Evolutionary conservation across 2,113 vertebrate genomes (phyloP).

Genomic region (Oophaga pumilio): DNA sequence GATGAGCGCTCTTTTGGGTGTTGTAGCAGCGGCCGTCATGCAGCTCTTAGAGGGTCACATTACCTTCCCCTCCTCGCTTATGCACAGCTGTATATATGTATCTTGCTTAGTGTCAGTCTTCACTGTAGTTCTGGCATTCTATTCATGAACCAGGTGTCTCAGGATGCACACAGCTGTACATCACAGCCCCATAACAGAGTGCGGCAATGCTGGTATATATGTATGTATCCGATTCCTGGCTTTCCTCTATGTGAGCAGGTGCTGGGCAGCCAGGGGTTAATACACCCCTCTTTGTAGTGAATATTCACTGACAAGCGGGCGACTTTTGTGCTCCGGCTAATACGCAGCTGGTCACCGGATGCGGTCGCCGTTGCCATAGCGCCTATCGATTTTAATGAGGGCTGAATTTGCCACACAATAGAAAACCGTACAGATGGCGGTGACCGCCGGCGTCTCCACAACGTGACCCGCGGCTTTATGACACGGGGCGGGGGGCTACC

Average conservation of each 20-base stretch:
- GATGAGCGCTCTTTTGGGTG: no score
- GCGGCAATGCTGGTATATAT: no score
- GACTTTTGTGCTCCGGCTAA: not conserved
- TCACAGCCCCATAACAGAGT: not conserved
- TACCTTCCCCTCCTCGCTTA: not conserved
- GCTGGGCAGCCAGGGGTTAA: not conserved
- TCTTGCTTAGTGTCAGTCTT: not conserved
- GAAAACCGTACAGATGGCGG: slow-evolving; percentile 2
- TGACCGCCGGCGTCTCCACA: not conserved
- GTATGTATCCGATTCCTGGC: no score
- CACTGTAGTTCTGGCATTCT: not conserved
- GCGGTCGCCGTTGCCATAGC: slow-evolving; percentile 31
- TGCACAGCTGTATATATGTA: not conserved
- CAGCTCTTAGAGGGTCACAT: no score
- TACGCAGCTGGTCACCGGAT: slow-evolving; percentile 24
- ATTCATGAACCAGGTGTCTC: not conserved
- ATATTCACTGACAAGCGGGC: not conserved
- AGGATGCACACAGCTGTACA: not conserved
- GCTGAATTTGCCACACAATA: slow-evolving; percentile 25
- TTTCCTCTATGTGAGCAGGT: not conserved
- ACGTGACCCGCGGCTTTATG: not conserved
- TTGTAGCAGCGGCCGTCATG: not conserved
- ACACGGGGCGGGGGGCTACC: not conserved
- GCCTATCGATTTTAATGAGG: slow-evolving; percentile 49
- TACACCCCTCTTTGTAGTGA: not conserved